A percentile compares a stretch with the other conserved stretches of the same genome.
Conservation (phyloP, 1,140 invertebrate genomes). For the Idris sp. region DNA sequence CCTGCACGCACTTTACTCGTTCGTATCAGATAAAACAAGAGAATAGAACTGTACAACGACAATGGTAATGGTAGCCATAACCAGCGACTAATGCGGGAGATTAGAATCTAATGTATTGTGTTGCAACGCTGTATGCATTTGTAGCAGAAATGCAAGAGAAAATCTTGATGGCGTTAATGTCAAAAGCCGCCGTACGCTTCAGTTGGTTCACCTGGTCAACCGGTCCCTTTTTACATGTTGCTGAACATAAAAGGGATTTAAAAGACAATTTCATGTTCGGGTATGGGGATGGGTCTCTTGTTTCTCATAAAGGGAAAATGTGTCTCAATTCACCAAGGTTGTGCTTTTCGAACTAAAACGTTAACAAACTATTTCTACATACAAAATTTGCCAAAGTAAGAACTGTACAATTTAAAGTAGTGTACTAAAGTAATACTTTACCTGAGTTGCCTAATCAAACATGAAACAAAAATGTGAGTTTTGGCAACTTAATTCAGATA, state of each 20-base stretch:
- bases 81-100: slow-evolving; percentile 63
- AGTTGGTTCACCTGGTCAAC: slow-evolving; percentile 61
- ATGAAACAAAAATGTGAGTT: too few relatives aligned
- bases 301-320: slow-evolving; percentile 6
- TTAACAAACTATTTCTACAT: too few relatives aligned
- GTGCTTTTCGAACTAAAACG: slow-evolving; percentile 7
- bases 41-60: slow-evolving; percentile 46
- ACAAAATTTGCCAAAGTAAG: too few relatives aligned
- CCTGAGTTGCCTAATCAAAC: too few relatives aligned
- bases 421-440: too few relatives aligned
- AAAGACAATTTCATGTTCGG: slow-evolving; percentile 53
- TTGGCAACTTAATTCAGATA: too few relatives aligned
- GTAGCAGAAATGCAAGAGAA: slow-evolving; percentile 51
- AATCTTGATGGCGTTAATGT: slow-evolving; percentile 61
- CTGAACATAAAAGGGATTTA: slow-evolving; percentile 41
- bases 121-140: slow-evolving; percentile 44
- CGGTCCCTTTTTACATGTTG: slow-evolving; percentile 20
- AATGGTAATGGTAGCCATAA: slow-evolving; percentile 61
- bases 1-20: slow-evolving; percentile 41
- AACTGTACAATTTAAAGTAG: too few relatives aligned
- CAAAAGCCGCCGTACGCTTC: slow-evolving; percentile 64
- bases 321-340: slow-evolving; percentile 1
- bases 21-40: slow-evolving; percentile 57
- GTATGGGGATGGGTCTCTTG: background rate
- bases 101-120: slow-evolving; percentile 60